A percentile compares a stretch with the other conserved stretches of the same genome.
phyloP scores from a whole-genome alignment of 2,888 invertebrate species.

The Buathra laborator region DNA sequence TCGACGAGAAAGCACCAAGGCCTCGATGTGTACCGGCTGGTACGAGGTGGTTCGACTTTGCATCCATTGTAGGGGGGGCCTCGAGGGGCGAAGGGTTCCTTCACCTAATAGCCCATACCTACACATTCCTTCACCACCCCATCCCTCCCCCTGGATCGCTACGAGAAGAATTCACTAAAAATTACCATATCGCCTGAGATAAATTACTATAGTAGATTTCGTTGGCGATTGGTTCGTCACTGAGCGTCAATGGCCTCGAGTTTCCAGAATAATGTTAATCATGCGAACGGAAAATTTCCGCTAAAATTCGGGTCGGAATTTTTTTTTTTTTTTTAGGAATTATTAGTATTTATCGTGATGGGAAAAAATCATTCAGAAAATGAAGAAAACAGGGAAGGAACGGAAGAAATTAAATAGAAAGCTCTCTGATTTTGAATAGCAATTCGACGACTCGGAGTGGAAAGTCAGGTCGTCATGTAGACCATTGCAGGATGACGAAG shows the following conservation, averaged over 20 bases:
- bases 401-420: slow-evolving; percentile 1
- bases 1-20: slow-evolving; percentile 39
- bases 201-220: too few relatives aligned
- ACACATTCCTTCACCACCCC: slow-evolving; percentile 12
- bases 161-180: too few relatives aligned
- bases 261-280: too few relatives aligned
- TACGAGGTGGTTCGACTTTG: slow-evolving; percentile 62
- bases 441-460: slow-evolving; percentile 21
- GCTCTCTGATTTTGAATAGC: slow-evolving; percentile 22
- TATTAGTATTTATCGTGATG: too few relatives aligned
- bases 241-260: too few relatives aligned
- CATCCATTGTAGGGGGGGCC: slow-evolving; percentile 43
- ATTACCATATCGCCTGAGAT: too few relatives aligned
- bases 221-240: too few relatives aligned
- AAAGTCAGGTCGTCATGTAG: slow-evolving; percentile 37
- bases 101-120: slow-evolving; percentile 36
- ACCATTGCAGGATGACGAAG: slow-evolving; percentile 37
- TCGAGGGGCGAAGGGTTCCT: slow-evolving; percentile 61
- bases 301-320: too few relatives aligned
- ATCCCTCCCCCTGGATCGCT: neutral
- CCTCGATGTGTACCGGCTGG: slow-evolving; percentile 63
- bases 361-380: too few relatives aligned
- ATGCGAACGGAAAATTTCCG: too few relatives aligned
- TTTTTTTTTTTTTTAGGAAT: too few relatives aligned
- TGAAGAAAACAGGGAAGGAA: neutral